Evolutionary conservation across 1,140 invertebrate species (phyloP).

Genomic region (Hycleus cichorii): DNA sequence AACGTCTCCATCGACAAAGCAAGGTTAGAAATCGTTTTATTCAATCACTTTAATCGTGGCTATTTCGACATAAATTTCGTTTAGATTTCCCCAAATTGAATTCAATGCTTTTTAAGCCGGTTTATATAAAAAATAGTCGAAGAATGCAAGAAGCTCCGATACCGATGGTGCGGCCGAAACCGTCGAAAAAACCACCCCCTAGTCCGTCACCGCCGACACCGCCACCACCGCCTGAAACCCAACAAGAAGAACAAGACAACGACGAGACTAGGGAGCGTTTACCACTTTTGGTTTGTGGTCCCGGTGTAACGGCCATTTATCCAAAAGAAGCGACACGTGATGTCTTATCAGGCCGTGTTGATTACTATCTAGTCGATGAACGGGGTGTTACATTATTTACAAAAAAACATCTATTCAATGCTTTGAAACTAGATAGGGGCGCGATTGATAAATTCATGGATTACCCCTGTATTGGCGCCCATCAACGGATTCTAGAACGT

Average conservation of each 20-base stretch:
- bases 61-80: too few relatives aligned
- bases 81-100: not conserved
- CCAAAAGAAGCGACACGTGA: conserved; percentile 65
- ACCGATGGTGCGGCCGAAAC: conserved; percentile 1
- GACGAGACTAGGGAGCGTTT: conserved; percentile 9
- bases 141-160: too few relatives aligned
- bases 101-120: conserved; percentile 20
- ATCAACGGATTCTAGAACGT: conserved; percentile 26
- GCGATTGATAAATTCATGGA: not conserved
- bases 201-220: conserved; percentile 2
- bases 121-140: not conserved
- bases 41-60: too few relatives aligned
- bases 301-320: conserved; percentile 53
- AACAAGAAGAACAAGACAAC: not conserved
- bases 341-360: conserved; percentile 65
- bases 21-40: too few relatives aligned
- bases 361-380: conserved; percentile 69
- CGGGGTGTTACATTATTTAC: conserved; percentile 64
- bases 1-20: too few relatives aligned
- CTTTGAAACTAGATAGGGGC: conserved; percentile 48
- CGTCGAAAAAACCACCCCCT: conserved; percentile 14
- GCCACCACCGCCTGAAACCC: conserved; percentile 2
- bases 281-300: conserved; percentile 60
- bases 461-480: conserved; percentile 34
- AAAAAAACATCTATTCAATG: conserved; percentile 63